Conservation (phyloP, 2,797 vertebrate species). For the Aphelocoma californica region DNA sequence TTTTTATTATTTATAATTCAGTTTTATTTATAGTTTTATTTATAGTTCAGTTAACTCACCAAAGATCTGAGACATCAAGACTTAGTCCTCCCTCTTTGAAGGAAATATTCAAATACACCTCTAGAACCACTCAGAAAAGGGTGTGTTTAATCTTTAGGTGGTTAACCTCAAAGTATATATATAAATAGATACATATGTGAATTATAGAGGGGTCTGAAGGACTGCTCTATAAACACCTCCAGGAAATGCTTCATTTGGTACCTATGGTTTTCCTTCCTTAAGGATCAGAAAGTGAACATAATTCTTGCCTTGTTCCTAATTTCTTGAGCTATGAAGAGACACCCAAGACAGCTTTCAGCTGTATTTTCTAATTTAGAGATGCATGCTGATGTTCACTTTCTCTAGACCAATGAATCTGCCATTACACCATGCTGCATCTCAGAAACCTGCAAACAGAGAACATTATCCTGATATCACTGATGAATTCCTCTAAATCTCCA, state of each 20-base stretch:
- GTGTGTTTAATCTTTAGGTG: not conserved
- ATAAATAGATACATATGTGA: not conserved
- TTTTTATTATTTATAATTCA: not conserved
- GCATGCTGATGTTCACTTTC: not conserved
- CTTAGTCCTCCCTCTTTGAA: not conserved
- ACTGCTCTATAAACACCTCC: not conserved
- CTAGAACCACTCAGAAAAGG: not conserved
- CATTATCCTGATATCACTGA: not conserved
- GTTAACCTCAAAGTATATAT: not conserved
- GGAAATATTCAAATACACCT: not conserved
- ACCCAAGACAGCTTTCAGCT: not conserved
- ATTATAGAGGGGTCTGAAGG: not conserved
- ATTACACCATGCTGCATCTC: not conserved
- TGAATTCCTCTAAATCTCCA: not conserved
- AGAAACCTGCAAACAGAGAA: not conserved
- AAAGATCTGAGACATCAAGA: not conserved
- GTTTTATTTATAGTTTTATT: not conserved
- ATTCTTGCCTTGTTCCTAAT: not conserved
- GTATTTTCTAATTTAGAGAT: not conserved
- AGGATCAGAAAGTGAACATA: not conserved
- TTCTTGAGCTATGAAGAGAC: not conserved
- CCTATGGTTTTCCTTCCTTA: not conserved
- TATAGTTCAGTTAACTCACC: not conserved
- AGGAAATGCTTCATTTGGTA: not conserved
- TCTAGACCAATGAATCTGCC: not conserved